Percentiles rank a stretch among this genome's conserved stretches.
Conservation (phyloP, 1,140 invertebrate genomes). For the Drosophila eugracilis region DNA sequence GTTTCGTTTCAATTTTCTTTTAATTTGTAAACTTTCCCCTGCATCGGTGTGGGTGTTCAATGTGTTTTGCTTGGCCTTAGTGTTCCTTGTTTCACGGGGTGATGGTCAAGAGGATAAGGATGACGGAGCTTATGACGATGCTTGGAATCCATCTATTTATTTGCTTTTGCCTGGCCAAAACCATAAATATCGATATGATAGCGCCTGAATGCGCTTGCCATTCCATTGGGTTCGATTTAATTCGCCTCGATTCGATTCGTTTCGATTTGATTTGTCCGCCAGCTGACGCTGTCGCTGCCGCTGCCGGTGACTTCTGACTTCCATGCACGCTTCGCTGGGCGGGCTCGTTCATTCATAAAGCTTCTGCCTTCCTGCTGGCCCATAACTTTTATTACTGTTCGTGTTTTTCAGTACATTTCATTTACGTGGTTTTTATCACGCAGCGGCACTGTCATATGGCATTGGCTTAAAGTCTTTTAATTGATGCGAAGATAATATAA, state of each 20-base stretch:
- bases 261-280: slow-evolving; percentile 33
- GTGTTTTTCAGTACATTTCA: slow-evolving; percentile 18
- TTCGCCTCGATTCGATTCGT: slow-evolving; percentile 22
- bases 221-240: slow-evolving; percentile 38
- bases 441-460: slow-evolving; percentile 31
- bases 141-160: slow-evolving; percentile 56
- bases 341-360: slow-evolving; percentile 66
- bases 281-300: slow-evolving; percentile 37
- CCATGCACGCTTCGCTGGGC: slow-evolving; percentile 48
- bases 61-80: slow-evolving; percentile 31
- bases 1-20: slow-evolving; percentile 37
- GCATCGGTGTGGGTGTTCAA: slow-evolving; percentile 1
- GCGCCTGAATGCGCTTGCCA: slow-evolving; percentile 57
- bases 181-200: slow-evolving; percentile 74
- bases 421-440: slow-evolving; percentile 67
- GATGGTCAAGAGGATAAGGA: slow-evolving; percentile 14
- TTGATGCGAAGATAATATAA: slow-evolving; percentile 45
- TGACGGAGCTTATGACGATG: slow-evolving; percentile 36
- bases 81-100: slow-evolving; percentile 30
- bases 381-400: slow-evolving; percentile 22
- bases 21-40: slow-evolving; percentile 58
- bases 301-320: slow-evolving; percentile 23
- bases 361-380: slow-evolving; percentile 15
- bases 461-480: slow-evolving; percentile 59
- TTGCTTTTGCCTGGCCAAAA: slow-evolving; percentile 56